Evolutionary conservation across 2,888 invertebrate species (phyloP), one percentile per base, ranked within the genome.

Genomic region (Troides helena): DNA sequence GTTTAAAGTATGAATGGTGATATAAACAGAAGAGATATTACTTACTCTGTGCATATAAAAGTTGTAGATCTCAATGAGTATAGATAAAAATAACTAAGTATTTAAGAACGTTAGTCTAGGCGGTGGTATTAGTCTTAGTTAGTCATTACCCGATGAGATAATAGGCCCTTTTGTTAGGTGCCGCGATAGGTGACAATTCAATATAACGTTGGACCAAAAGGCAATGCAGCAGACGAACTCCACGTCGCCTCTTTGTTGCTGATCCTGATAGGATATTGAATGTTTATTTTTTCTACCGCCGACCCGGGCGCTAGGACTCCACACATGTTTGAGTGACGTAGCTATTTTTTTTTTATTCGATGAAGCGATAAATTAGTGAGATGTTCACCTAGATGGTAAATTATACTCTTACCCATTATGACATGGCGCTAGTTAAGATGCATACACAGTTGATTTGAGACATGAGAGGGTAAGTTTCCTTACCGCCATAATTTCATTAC

Each of bases 121-220:
- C 10, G 62, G 73, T 71, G 77, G 73, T 75, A 79, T 79, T 84
- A 81, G 86, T 86, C 87, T 86, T 84, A 88, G 86, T 89, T 86
- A 83, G 81, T 78, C 85, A 87, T 88, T 89, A 88, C 82, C 80
- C 81, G 82, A 30, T 82, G 83, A 78, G 84, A 84, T 87, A 87
- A 86, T 88, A 85, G 86, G 79, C 81, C 82, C 85, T 87, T 3
- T 88, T 85, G 83, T 79, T 74, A 76, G 81, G 81, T 82, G 85
- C 83, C 72, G 71, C 75, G 82, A 82, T 85, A 85, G 86, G 86
- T 85, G 86, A 77, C 80, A 77, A 80, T 81, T 80, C 81, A 82
- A 78, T 78, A 77, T 77, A 78, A 77, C 78, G 75, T 77, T 72
- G 73, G 74, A 74, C 74, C 69, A 72, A 64, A 71, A 68, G 67